A percentile compares a stretch with the other conserved stretches of the same genome.
phyloP scores from a whole-genome alignment of 2,888 invertebrate genomes.

The Andrena fulva region DNA sequence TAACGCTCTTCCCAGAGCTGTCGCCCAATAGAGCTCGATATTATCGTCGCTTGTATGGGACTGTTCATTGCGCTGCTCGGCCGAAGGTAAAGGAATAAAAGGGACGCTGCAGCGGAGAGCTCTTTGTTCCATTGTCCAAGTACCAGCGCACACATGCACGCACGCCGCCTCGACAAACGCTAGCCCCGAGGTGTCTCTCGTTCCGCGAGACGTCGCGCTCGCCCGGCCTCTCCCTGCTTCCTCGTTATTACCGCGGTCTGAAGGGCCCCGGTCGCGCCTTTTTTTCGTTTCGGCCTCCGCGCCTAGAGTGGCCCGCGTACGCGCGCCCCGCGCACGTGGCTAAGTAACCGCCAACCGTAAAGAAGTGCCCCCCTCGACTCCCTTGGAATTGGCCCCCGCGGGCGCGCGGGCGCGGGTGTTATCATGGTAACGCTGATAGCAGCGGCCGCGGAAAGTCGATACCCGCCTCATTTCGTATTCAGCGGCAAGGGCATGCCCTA shows the following conservation, averaged over 20 bases:
- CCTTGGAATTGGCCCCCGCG: constrained; percentile 45
- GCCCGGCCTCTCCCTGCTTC: constrained; percentile 51
- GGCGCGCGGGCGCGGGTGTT: constrained; percentile 74
- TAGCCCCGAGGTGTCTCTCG: constrained; percentile 45
- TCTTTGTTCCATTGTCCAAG: constrained; percentile 58
- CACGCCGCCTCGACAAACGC: constrained; percentile 10
- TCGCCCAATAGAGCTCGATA: neutral
- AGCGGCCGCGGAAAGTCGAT: constrained; percentile 80
- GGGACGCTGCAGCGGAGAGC: constrained; percentile 11
- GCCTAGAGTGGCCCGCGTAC: neutral
- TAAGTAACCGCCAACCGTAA: constrained; percentile 56
- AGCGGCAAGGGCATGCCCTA: constrained; percentile 74
- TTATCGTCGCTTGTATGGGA: neutral
- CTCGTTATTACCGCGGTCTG: constrained; percentile 51
- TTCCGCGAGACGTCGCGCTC: constrained; percentile 38
- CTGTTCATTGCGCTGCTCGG: constrained; percentile 24
- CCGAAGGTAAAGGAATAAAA: constrained; percentile 25
- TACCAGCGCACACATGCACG: neutral
- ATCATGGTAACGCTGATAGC: constrained; percentile 83
- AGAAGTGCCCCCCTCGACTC: constrained; percentile 59
- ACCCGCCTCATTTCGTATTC: constrained; percentile 79
- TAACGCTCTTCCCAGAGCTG: neutral
- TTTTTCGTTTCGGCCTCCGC: neutral
- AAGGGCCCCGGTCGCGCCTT: constrained; percentile 42
- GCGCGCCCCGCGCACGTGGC: constrained; percentile 60